phyloP scores from a whole-genome alignment of 2,797 vertebrate genomes.

The Falco columbarius region DNA sequence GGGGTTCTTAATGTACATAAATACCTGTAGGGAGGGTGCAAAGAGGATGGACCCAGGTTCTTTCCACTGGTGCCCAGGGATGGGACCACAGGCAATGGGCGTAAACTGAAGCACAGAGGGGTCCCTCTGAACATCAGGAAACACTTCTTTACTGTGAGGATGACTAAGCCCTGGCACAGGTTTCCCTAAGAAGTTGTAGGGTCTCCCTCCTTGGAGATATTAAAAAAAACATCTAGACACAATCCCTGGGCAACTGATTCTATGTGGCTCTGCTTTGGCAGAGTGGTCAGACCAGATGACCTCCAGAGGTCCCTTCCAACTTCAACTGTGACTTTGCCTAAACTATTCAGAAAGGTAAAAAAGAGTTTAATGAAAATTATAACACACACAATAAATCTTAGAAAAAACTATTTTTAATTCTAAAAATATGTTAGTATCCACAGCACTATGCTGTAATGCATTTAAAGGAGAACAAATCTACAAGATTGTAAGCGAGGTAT shows the following conservation, averaged over 20 bases:
- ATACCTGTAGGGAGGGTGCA: background rate
- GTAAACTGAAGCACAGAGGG: background rate
- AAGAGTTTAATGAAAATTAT: background rate
- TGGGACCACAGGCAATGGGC: background rate
- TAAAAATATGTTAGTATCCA: background rate
- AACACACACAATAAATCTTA: background rate
- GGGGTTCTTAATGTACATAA: background rate
- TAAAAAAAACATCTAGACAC: background rate
- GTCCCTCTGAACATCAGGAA: background rate
- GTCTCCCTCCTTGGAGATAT: background rate
- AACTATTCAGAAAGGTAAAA: background rate
- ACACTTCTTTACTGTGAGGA: background rate
- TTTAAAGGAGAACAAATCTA: background rate
- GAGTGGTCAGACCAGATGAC: rapidly evolving
- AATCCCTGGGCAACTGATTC: background rate
- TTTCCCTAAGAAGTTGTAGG: background rate
- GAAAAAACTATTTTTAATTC: background rate
- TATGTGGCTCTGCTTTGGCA: background rate
- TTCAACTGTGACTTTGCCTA: background rate
- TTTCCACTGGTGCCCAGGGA: background rate
- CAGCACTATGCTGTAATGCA: background rate
- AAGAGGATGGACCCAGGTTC: background rate
- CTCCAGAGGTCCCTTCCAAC: background rate
- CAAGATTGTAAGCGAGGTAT: background rate
- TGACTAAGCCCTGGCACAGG: background rate